A percentile compares a stretch with the other conserved stretches of the same genome.
Evolutionary conservation across 2,888 invertebrate genomes (phyloP).

Genomic region (Papilio gigon): DNA sequence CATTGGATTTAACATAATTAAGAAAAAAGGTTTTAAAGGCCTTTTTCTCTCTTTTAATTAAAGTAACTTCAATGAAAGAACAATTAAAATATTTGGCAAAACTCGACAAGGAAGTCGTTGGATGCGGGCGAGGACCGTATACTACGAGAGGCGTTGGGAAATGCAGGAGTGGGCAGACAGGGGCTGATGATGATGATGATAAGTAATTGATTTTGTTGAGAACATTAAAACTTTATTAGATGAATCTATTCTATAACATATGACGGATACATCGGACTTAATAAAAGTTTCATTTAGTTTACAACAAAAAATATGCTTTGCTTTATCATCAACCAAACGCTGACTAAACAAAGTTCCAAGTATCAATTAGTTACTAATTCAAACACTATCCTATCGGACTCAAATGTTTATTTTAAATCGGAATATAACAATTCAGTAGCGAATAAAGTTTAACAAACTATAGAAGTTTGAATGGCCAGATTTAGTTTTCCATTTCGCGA

Average conservation of each 20-base stretch:
- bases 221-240: background rate
- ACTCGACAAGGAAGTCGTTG: too few relatives aligned
- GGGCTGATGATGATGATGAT: too few relatives aligned
- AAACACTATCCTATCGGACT: background rate
- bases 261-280: too few relatives aligned
- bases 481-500: slow-evolving; percentile 50
- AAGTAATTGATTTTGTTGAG: background rate
- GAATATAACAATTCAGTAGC: background rate
- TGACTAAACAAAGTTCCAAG: background rate
- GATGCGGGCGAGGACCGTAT: too few relatives aligned
- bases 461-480: slow-evolving; percentile 47
- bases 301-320: too few relatives aligned
- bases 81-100: slow-evolving; percentile 2
- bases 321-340: too few relatives aligned
- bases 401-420: slow-evolving; percentile 2
- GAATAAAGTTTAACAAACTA: slow-evolving; percentile 16
- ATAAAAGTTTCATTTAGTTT: too few relatives aligned
- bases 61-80: slow-evolving; percentile 5
- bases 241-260: background rate
- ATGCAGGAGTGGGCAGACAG: too few relatives aligned
- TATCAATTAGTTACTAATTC: background rate
- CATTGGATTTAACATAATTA: slow-evolving; percentile 21
- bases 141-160: too few relatives aligned
- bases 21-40: slow-evolving; percentile 19
- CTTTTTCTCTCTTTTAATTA: slow-evolving; percentile 9